These are phyloP conservation scores for Pteropus rufus DNA, from an alignment of 2,797 vertebrate species.

Conservation along the genomic window DNA sequence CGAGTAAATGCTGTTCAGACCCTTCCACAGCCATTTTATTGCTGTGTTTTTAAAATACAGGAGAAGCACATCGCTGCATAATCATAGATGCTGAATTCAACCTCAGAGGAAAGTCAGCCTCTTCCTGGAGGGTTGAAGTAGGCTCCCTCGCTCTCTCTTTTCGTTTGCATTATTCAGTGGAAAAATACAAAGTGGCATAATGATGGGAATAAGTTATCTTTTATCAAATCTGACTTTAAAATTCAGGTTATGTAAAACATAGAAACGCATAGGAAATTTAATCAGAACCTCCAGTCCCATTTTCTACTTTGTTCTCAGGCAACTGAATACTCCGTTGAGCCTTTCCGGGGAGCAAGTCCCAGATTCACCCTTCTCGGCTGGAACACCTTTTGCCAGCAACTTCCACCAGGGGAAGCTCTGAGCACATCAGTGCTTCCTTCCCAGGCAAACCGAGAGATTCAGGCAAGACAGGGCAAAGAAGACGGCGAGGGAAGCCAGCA, in stretches of 20 bases:
- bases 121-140: constrained; percentile 65
- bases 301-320: constrained; percentile 75
- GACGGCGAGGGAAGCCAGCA: background rate
- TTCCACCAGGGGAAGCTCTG: constrained; percentile 88
- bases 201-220: constrained; percentile 78
- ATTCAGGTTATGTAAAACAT: constrained; percentile 81
- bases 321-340: constrained; percentile 68
- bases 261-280: constrained; percentile 80
- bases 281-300: constrained; percentile 78
- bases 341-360: constrained; percentile 74
- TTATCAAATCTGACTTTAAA: constrained; percentile 83
- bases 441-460: constrained; percentile 65
- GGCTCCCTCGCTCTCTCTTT: constrained; percentile 54
- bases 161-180: constrained; percentile 77
- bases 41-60: constrained; percentile 43
- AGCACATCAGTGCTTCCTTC: constrained; percentile 77
- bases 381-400: constrained; percentile 79
- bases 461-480: constrained; percentile 34
- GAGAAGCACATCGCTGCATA: background rate
- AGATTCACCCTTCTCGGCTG: constrained; percentile 72
- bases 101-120: constrained; percentile 68
- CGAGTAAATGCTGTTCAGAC: background rate
- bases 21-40: background rate
- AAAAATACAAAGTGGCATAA: constrained; percentile 81
- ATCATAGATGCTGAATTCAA: constrained; percentile 41